phyloP scores from a whole-genome alignment of 1,140 invertebrate species.

The Caenorhabditis latens region DNA sequence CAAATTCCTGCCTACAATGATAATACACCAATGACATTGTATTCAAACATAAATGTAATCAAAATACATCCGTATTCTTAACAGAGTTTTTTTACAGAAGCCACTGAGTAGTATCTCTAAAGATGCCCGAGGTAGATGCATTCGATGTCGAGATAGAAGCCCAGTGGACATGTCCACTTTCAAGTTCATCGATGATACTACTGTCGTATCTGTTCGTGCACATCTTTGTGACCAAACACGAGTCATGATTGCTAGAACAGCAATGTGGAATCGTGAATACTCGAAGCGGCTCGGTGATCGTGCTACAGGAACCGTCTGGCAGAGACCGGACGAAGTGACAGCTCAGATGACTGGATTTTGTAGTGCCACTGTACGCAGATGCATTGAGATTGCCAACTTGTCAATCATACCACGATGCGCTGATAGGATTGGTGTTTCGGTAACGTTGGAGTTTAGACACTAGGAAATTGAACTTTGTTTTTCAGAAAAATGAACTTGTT shows the following conservation, averaged over 20 bases:
- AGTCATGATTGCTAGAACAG: conserved; percentile 45
- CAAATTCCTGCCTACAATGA: conserved; percentile 29
- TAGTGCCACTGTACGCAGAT: conserved; percentile 15
- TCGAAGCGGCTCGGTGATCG: conserved; percentile 19
- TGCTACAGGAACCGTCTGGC: conserved; percentile 21
- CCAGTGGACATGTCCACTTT: conserved; percentile 17
- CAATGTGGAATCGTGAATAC: conserved; percentile 35
- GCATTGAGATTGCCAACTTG: conserved; percentile 33
- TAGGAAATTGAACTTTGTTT: background rate
- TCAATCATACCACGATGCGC: conserved; percentile 17
- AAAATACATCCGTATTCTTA: background rate
- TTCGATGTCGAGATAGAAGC: conserved; percentile 3
- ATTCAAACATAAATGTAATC: conserved; percentile 5
- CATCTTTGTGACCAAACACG: conserved; percentile 30
- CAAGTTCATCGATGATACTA: conserved; percentile 6
- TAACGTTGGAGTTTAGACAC: background rate
- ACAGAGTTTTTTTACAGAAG: background rate
- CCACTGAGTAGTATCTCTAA: background rate
- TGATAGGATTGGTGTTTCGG: conserved; percentile 23
- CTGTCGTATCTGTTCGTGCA: background rate
- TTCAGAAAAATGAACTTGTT: conserved; percentile 3
- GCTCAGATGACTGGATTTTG: conserved; percentile 41
- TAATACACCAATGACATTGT: conserved; percentile 8
- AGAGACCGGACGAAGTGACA: conserved; percentile 26
- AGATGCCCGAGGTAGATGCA: background rate